Conservation (phyloP, 2,888 invertebrate genomes). For the Seladonia tumulorum region DNA sequence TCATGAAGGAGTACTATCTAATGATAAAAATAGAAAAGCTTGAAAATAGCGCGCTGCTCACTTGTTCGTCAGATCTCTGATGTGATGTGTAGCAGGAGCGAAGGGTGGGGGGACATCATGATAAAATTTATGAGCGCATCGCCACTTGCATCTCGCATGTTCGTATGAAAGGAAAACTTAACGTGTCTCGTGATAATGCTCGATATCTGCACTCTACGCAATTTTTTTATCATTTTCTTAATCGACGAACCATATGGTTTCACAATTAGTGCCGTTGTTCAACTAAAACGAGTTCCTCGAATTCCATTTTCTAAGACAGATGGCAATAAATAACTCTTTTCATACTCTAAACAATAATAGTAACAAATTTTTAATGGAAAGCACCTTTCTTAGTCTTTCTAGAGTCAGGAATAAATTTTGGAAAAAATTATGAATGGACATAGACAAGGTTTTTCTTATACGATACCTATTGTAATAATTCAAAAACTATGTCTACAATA, state of each 20-base stretch:
- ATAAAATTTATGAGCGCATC: constrained; percentile 47
- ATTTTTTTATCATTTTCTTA: not conserved
- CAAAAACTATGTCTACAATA: not conserved
- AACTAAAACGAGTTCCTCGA: not conserved
- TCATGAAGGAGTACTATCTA: constrained; percentile 78
- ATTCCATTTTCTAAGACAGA: not conserved
- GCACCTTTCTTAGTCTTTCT: too few relatives aligned
- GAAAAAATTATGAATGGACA: too few relatives aligned
- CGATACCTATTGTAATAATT: too few relatives aligned
- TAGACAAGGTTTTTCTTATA: too few relatives aligned
- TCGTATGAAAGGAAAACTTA: not conserved
- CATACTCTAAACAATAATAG: not conserved
- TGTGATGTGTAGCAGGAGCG: constrained; percentile 48
- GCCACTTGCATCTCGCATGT: not conserved
- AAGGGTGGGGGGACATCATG: not conserved
- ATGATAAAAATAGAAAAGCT: constrained; percentile 80
- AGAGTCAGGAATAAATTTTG: too few relatives aligned
- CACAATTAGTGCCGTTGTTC: not conserved
- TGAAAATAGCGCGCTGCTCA: constrained; percentile 73
- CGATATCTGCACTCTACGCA: not conserved
- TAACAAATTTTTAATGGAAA: not conserved
- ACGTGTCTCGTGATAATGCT: not conserved
- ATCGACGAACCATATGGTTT: not conserved
- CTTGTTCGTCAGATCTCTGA: constrained; percentile 56
- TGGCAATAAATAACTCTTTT: not conserved